These are phyloP conservation scores for Apostichopus leukothele DNA, from an alignment of 53 echinoderm and acorn worm genomes.

Conservation along the genomic window DNA sequence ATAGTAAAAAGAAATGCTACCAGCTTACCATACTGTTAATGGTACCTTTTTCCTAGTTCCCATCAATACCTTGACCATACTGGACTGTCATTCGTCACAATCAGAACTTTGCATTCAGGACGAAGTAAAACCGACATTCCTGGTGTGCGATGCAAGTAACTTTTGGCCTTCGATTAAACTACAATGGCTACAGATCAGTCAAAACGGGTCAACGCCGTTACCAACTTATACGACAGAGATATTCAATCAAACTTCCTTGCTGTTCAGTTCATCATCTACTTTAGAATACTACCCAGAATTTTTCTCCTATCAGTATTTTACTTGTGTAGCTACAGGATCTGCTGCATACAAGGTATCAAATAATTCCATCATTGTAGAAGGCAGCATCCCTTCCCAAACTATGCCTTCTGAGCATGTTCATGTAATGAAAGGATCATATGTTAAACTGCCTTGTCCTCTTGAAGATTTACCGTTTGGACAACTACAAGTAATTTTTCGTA, in stretches of 20 bases:
- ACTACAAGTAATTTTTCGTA: not conserved
- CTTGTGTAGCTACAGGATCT: not conserved
- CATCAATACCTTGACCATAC: no score
- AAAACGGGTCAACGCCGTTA: no score
- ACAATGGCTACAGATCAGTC: no score
- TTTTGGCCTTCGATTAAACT: no score
- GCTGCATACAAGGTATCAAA: not conserved
- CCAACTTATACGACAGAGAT: not conserved
- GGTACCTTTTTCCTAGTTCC: no score
- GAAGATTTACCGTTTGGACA: slow-evolving; percentile 1
- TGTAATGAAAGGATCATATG: not conserved
- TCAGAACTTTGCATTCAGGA: no score
- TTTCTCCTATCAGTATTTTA: not conserved
- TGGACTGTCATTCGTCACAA: no score
- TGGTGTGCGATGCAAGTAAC: not conserved
- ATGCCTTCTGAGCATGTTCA: no score
- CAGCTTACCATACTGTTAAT: no score
- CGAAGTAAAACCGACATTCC: no score
- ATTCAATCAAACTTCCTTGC: not conserved
- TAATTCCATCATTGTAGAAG: not conserved
- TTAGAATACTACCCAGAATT: not conserved
- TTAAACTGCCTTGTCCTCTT: not conserved
- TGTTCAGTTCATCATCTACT: not conserved
- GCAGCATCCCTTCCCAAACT: no score
- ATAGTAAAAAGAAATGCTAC: no score